phyloP scores from a whole-genome alignment of 2,113 vertebrate species.

The Sigmodon hispidus region DNA sequence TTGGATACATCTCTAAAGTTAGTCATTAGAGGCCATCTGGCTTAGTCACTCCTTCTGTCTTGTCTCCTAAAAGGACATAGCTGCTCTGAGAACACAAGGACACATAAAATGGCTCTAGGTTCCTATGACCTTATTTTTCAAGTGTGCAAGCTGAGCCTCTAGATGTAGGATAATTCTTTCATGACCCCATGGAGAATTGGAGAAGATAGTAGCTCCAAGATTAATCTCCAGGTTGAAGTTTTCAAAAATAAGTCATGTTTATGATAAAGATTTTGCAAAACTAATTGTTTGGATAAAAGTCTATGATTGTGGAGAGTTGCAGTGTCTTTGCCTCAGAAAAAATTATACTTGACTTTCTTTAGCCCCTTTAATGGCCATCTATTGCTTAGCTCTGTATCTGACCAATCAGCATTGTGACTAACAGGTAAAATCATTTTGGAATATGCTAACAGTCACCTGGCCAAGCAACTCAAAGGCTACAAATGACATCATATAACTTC shows the following conservation, averaged over 20 bases:
- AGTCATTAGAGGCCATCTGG: background rate
- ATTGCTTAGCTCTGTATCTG: background rate
- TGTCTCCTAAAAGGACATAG: background rate
- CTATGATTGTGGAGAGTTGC: background rate
- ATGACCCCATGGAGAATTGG: background rate
- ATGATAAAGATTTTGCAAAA: background rate
- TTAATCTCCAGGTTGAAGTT: background rate
- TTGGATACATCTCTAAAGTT: background rate
- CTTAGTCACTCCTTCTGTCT: background rate
- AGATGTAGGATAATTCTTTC: background rate
- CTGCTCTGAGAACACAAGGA: background rate
- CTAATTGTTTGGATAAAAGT: no score
- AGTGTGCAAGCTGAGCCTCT: background rate
- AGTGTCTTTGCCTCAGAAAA: background rate
- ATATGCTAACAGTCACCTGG: background rate
- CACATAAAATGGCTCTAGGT: background rate
- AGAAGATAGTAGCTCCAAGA: background rate
- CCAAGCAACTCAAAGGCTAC: background rate
- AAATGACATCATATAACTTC: background rate
- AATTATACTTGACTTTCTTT: background rate
- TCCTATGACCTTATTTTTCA: background rate
- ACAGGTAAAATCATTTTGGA: background rate
- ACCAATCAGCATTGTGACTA: background rate
- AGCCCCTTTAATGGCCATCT: background rate
- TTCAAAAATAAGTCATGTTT: background rate